Base-by-base conservation (phyloP, 2,113 vertebrate species). In the Sebastes schlegelii region DNA sequence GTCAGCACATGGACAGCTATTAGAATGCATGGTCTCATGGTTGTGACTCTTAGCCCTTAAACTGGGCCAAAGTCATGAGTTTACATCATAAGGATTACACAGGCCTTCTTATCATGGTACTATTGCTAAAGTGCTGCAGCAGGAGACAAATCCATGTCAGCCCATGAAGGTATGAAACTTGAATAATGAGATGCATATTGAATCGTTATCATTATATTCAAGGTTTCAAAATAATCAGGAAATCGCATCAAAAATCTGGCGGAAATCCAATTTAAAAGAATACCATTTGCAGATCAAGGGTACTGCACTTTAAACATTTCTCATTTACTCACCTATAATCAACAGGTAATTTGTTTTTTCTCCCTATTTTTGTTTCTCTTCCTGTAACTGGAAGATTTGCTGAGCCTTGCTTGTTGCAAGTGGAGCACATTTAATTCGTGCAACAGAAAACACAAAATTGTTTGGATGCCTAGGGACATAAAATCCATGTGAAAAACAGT, bases 51-150 rank as follows among this genome's bases (percentile, higher is more conserved):
- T 55, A 72, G 74, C 61, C 80, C 83, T 86, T 81, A 83, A 89
- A 92, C 71, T 94, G 84, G 90, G 91, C 77, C 88, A 87, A 76
- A 81, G 76, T 84, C 80, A 81, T 66, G 76, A 73, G 68, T 71
- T 86, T 72, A 64, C 46, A 79, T 80, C 82, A 77, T 66, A 13
- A 9, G 58, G 19, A 72, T 60, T 63, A 40, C 26, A 48, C 52
- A 66, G 52, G 49, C 69, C 64, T 72, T 83, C 46, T 69, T 80
- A 48, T 63, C 23, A 16, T 58, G 42, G n/a, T 72, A 43, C 58
- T 12, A 3, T 62, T 42, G 51, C 61, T 46, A 8, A 26, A 19
- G n/a, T 45, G 13, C 63, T 55, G 55, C 45, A 62, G 51, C 11
- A 49, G 8, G 26, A 65, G 45, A 70, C 55, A 34, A 51, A 76